phyloP scores from a whole-genome alignment of 1,140 invertebrate genomes.

The Trialeurodes vaporariorum region DNA sequence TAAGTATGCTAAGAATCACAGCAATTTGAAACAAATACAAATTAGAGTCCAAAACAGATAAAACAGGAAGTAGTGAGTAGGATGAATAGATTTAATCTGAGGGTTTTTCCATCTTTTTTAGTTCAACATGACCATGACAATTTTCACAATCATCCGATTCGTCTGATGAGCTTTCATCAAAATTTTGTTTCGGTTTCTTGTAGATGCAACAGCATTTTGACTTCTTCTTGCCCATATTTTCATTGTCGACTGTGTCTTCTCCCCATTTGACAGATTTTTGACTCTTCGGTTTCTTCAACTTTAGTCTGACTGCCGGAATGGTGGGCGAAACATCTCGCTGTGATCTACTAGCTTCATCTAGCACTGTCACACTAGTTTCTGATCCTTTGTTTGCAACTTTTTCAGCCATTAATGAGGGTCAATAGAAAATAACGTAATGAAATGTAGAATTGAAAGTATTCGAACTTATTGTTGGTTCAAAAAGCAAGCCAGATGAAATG shows the following conservation, averaged over 20 bases:
- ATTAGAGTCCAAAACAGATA: too few relatives aligned
- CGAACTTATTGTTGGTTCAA: too few relatives aligned
- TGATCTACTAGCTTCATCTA: neutral
- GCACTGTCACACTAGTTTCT: neutral
- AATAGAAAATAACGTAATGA: neutral
- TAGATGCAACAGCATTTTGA: constrained; percentile 92
- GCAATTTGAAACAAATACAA: too few relatives aligned
- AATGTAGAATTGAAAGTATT: neutral
- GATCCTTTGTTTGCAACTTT: neutral
- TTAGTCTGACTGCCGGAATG: constrained; percentile 48
- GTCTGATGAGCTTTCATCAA: constrained; percentile 71
- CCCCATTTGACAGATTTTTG: constrained; percentile 77
- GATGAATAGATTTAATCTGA: too few relatives aligned
- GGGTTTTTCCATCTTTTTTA: constrained; percentile 40
- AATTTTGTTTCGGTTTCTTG: constrained; percentile 56
- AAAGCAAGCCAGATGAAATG: too few relatives aligned
- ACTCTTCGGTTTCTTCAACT: constrained; percentile 55
- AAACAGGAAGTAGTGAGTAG: too few relatives aligned
- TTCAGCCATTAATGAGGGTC: neutral
- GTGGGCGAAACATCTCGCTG: neutral
- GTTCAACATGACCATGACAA: constrained; percentile 69
- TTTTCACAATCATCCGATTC: constrained; percentile 69
- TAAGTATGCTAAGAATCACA: too few relatives aligned
- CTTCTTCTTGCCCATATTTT: constrained; percentile 84
- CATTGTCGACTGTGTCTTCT: constrained; percentile 81